Conservation (phyloP, 2,888 invertebrate species). For the Dasysyrphus tricinctus region DNA sequence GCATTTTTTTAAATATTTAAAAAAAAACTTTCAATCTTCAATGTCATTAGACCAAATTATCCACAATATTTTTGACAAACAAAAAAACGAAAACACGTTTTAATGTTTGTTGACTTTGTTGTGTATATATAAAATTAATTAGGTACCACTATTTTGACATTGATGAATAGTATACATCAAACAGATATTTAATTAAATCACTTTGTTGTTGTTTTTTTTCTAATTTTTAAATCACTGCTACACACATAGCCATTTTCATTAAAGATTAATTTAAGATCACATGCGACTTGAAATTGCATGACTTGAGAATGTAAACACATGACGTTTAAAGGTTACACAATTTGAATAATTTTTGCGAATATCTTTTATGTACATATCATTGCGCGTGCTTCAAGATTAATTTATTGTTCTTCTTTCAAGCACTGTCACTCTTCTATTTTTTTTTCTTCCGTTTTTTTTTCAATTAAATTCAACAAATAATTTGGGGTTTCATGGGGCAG, state of each 20-base stretch:
- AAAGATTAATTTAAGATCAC: slow-evolving; percentile 37
- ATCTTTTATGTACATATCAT: background rate
- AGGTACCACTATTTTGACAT: slow-evolving; percentile 6
- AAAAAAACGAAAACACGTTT: slow-evolving; percentile 21
- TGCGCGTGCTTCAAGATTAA: slow-evolving; percentile 28
- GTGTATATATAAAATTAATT: slow-evolving; percentile 12
- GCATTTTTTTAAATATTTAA: background rate
- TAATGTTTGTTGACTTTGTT: slow-evolving; percentile 2
- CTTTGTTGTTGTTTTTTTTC: background rate
- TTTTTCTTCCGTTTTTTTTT: background rate
- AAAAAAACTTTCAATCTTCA: slow-evolving; percentile 14
- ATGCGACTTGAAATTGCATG: slow-evolving; percentile 37
- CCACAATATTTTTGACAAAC: background rate
- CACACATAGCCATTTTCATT: background rate
- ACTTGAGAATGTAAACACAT: slow-evolving; percentile 46
- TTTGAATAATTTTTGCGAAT: background rate
- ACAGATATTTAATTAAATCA: slow-evolving; percentile 15
- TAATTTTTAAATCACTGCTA: slow-evolving; percentile 2
- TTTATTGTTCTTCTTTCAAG: background rate
- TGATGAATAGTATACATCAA: slow-evolving; percentile 24
- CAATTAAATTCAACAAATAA: slow-evolving; percentile 47
- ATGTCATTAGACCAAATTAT: background rate
- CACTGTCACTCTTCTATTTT: background rate
- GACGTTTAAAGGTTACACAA: slow-evolving; percentile 45
- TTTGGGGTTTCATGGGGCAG: background rate